These are phyloP conservation scores for Etheostoma spectabile DNA, from an alignment of 2,113 vertebrate genomes.

Conservation along the genomic window DNA sequence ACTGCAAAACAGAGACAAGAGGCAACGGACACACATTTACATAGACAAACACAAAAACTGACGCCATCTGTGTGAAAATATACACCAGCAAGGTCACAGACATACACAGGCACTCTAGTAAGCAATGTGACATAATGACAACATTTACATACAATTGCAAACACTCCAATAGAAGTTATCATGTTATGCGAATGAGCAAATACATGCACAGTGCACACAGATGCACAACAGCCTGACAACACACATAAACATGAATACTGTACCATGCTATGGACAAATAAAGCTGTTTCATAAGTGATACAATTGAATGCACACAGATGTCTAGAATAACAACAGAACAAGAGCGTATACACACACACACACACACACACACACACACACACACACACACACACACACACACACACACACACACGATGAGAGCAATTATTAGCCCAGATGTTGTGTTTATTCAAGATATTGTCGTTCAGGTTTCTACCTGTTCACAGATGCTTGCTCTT, in stretches of 20 bases:
- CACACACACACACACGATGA: too few relatives aligned
- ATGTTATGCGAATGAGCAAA: neutral
- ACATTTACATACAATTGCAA: neutral
- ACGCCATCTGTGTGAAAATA: neutral
- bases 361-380: neutral
- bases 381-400: too few relatives aligned
- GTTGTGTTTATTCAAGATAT: too few relatives aligned
- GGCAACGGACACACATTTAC: slow-evolving; percentile 72
- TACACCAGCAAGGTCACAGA: neutral
- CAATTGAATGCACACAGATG: slow-evolving; percentile 6
- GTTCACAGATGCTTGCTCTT: slow-evolving; percentile 26
- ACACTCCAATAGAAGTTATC: neutral
- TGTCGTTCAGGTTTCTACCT: slow-evolving; percentile 26
- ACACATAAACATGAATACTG: neutral
- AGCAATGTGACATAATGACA: neutral
- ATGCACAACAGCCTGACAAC: neutral
- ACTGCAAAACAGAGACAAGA: slow-evolving; percentile 89
- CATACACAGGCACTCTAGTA: neutral
- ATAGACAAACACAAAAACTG: neutral
- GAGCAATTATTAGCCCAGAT: too few relatives aligned
- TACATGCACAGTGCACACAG: neutral
- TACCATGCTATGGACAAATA: neutral
- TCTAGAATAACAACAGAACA: neutral
- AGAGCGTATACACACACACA: neutral
- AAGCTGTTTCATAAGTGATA: neutral